These are phyloP conservation scores for Fundulus diaphanus DNA, from an alignment of 2,797 vertebrate species.

Conservation along the genomic window DNA sequence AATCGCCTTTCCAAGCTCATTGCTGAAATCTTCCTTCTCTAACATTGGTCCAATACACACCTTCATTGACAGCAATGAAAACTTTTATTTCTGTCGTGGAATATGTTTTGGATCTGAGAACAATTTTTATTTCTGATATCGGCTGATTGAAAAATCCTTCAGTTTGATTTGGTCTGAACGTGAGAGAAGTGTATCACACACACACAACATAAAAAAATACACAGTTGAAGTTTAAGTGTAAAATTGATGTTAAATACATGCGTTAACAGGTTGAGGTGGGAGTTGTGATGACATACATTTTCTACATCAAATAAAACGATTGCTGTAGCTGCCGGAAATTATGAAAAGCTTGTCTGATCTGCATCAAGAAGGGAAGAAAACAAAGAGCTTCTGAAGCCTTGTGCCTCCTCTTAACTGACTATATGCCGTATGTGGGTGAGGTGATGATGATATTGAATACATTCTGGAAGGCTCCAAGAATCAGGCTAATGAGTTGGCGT, in stretches of 20 bases:
- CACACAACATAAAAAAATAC: too few species aligned
- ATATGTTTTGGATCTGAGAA: too few species aligned
- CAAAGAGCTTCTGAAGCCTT: neutral
- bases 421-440: slow-evolving; percentile 25
- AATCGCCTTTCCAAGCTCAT: neutral
- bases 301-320: neutral
- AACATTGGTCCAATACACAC: neutral
- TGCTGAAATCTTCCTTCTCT: neutral
- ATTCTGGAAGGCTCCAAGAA: slow-evolving; percentile 34
- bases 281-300: neutral
- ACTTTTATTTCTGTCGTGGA: too few species aligned
- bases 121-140: too few species aligned
- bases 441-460: slow-evolving; percentile 46
- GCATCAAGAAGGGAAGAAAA: neutral
- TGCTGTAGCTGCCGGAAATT: neutral
- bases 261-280: neutral
- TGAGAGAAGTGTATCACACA: too few species aligned
- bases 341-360: neutral
- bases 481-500: slow-evolving; percentile 62
- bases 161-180: neutral
- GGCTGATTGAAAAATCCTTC: neutral
- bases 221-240: neutral
- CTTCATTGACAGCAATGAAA: neutral
- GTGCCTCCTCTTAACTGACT: slow-evolving; percentile 20
- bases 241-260: neutral